Percentiles rank a stretch among this genome's conserved stretches.
Conservation (phyloP, 2,113 vertebrate species). For the Brachyhypopomus gauderio region DNA sequence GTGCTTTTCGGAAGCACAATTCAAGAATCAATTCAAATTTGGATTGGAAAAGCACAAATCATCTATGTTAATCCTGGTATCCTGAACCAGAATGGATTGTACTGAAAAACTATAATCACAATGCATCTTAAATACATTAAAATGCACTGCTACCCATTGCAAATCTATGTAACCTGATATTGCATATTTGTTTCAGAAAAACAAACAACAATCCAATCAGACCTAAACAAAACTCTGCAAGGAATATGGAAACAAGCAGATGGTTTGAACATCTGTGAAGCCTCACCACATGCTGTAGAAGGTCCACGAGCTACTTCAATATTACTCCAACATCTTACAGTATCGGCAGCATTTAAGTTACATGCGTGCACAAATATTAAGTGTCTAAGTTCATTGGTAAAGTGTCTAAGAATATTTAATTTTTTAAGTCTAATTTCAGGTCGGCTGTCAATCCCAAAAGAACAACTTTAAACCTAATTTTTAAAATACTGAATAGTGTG, state of each 20-base stretch:
- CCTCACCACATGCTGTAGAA: not conserved
- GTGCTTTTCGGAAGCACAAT: not conserved
- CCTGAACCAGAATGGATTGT: not conserved
- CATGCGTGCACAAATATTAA: constrained; percentile 14
- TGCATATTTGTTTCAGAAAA: not conserved
- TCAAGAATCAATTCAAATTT: not conserved
- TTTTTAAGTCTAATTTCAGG: constrained; percentile 8
- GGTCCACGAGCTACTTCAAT: constrained; percentile 4
- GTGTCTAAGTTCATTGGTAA: constrained; percentile 2
- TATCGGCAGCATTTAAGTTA: constrained; percentile 15
- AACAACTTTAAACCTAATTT: not conserved
- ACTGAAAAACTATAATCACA: not conserved
- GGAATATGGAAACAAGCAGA: constrained; percentile 44
- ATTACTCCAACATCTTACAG: not conserved
- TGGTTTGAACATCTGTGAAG: constrained; percentile 46
- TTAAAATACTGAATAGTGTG: not conserved
- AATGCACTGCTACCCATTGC: not conserved
- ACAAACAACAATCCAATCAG: constrained; percentile 36
- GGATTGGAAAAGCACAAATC: not conserved
- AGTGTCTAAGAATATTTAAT: too few relatives aligned
- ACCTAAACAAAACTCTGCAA: constrained; percentile 19
- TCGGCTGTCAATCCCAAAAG: not conserved
- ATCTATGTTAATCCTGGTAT: not conserved
- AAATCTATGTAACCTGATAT: not conserved
- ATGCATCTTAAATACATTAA: constrained; percentile 14